phyloP scores from a whole-genome alignment of 2,113 vertebrate genomes.

The Nyctibius bracteatus region DNA sequence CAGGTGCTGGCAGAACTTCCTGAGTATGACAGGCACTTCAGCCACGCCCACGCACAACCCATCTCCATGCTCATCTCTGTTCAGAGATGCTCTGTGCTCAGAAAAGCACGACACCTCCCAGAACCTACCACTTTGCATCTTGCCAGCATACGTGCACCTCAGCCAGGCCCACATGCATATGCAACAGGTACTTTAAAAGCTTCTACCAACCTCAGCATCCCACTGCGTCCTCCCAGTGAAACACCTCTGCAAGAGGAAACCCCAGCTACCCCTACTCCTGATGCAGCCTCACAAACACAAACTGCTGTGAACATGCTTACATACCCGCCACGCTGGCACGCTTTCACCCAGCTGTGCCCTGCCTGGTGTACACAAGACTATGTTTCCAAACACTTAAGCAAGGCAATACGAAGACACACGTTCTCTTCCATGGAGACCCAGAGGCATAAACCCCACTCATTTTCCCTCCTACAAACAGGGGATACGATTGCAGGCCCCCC shows the following conservation, averaged over 20 bases:
- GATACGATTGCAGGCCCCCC: background rate
- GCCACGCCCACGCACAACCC: background rate
- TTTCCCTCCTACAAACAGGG: background rate
- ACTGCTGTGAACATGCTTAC: background rate
- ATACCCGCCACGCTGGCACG: fast-evolving
- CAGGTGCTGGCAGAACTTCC: background rate
- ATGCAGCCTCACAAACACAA: background rate
- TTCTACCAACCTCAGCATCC: background rate
- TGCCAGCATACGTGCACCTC: background rate
- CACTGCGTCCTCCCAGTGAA: background rate
- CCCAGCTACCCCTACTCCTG: background rate
- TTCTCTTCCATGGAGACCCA: background rate
- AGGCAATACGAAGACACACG: background rate
- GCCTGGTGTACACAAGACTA: background rate
- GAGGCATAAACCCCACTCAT: background rate
- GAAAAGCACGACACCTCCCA: background rate
- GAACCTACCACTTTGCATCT: background rate
- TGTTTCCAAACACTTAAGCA: constrained; percentile 21
- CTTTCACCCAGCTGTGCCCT: background rate
- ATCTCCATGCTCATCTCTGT: background rate
- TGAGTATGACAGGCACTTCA: background rate
- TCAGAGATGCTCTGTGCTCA: background rate
- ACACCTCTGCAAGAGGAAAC: background rate
- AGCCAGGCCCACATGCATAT: background rate
- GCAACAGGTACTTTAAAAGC: background rate